phyloP scores from a whole-genome alignment of 2,797 vertebrate species.

The Myotis planiceps region DNA sequence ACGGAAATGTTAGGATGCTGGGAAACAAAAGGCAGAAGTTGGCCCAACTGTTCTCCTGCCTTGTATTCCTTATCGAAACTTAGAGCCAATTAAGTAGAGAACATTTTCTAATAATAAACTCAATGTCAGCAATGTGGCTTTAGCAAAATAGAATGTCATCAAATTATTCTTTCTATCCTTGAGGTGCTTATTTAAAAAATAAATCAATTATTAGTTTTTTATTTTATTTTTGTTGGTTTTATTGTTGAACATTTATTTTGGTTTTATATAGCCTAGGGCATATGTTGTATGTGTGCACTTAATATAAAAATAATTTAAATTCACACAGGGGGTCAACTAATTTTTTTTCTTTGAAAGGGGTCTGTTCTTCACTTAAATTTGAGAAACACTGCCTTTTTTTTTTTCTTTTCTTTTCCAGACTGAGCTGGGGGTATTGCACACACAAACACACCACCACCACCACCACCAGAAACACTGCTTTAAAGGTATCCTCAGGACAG shows the following conservation, averaged over 20 bases:
- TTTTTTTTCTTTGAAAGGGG: neutral
- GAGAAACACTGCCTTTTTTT: neutral
- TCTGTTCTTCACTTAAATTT: neutral
- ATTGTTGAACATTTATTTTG: constrained; percentile 56
- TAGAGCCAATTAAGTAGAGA: constrained; percentile 9
- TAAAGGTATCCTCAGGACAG: neutral
- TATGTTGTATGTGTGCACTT: constrained; percentile 43
- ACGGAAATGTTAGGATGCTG: neutral
- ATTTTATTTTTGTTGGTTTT: constrained; percentile 49
- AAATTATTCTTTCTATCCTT: constrained; percentile 35
- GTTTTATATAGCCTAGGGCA: constrained; percentile 15
- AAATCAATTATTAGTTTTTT: constrained; percentile 39
- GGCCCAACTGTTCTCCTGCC: neutral
- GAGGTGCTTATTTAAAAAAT: neutral
- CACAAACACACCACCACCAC: too few species aligned
- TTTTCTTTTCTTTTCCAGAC: too few species aligned
- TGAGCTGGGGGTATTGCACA: too few species aligned
- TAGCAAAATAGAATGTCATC: constrained; percentile 41
- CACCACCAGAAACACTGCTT: neutral
- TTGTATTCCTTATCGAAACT: constrained; percentile 8
- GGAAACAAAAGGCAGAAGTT: constrained; percentile 26
- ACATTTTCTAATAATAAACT: constrained; percentile 53
- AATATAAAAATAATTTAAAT: constrained; percentile 62
- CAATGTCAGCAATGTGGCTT: neutral
- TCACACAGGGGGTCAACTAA: neutral